These are phyloP conservation scores for Cantharis rufa DNA, from an alignment of 2,888 invertebrate species.

Conservation along the genomic window DNA sequence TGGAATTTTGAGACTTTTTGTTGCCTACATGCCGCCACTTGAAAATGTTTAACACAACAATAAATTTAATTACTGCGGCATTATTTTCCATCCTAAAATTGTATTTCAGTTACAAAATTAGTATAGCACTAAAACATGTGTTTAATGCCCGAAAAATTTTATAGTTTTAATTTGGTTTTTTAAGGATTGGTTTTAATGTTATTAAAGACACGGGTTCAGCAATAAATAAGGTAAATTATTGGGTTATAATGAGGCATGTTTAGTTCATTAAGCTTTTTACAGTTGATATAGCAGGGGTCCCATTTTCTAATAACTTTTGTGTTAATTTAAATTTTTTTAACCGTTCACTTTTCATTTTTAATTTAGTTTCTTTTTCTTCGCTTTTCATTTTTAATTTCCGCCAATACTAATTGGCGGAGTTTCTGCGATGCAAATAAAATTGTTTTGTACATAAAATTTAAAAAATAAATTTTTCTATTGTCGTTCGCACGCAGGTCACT, in stretches of 20 bases:
- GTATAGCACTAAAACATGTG: background rate
- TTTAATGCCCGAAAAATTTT: conserved; percentile 15
- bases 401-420: background rate
- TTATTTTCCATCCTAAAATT: background rate
- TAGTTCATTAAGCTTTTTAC: conserved; percentile 21
- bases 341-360: background rate
- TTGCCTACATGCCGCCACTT: background rate
- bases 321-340: conserved; percentile 4
- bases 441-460: background rate
- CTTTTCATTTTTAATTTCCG: background rate
- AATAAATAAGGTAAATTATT: conserved; percentile 40
- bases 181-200: conserved; percentile 27
- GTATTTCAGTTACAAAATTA: conserved; percentile 1
- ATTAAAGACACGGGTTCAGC: conserved; percentile 25
- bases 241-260: conserved; percentile 23
- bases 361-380: background rate
- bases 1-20: background rate
- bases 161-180: conserved; percentile 30
- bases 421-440: background rate
- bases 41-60: background rate
- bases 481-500: conserved; percentile 25
- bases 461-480: conserved; percentile 4
- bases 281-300: background rate
- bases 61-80: background rate
- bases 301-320: background rate